Conservation (phyloP, 2,113 vertebrate species). For the Eubucco bourcierii region DNA sequence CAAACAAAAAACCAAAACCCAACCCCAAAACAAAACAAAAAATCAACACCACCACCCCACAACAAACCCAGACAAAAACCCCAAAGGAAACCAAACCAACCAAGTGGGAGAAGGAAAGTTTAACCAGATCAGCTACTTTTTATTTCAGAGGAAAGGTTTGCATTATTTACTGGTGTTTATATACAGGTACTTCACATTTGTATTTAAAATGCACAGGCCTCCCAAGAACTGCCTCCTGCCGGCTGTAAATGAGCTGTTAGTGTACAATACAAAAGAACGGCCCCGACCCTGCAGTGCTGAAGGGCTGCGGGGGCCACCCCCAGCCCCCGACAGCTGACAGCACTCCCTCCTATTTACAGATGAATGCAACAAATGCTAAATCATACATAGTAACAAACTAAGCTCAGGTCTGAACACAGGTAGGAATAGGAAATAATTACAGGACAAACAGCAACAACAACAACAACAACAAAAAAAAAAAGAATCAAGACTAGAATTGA, state of each 20-base stretch:
- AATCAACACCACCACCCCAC: too few relatives aligned
- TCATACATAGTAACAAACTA: slow-evolving; percentile 96
- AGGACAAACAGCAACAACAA: background rate
- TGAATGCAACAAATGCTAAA: slow-evolving; percentile 86
- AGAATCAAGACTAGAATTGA: slow-evolving; percentile 56
- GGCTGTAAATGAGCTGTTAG: slow-evolving; percentile 84
- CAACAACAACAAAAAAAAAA: too few relatives aligned
- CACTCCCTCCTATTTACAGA: slow-evolving; percentile 93
- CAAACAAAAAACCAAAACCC: rapidly evolving
- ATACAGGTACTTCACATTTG: slow-evolving; percentile 91
- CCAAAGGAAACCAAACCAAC: too few relatives aligned
- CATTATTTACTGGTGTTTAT: slow-evolving; percentile 88
- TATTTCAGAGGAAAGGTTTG: slow-evolving; percentile 83
- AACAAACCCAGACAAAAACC: too few relatives aligned
- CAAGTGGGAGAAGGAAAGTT: too few relatives aligned
- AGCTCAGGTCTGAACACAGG: slow-evolving; percentile 68
- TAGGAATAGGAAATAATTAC: slow-evolving; percentile 66
- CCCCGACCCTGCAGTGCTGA: slow-evolving; percentile 82
- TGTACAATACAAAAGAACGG: slow-evolving; percentile 94
- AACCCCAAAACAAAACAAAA: too few relatives aligned
- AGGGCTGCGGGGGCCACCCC: slow-evolving; percentile 80
- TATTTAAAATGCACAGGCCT: slow-evolving; percentile 83
- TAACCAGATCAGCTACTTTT: slow-evolving; percentile 85
- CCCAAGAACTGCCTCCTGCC: slow-evolving; percentile 73
- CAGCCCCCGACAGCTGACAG: slow-evolving; percentile 87